Conservation (phyloP, 2,797 vertebrate genomes). For the Hydrophis major region DNA sequence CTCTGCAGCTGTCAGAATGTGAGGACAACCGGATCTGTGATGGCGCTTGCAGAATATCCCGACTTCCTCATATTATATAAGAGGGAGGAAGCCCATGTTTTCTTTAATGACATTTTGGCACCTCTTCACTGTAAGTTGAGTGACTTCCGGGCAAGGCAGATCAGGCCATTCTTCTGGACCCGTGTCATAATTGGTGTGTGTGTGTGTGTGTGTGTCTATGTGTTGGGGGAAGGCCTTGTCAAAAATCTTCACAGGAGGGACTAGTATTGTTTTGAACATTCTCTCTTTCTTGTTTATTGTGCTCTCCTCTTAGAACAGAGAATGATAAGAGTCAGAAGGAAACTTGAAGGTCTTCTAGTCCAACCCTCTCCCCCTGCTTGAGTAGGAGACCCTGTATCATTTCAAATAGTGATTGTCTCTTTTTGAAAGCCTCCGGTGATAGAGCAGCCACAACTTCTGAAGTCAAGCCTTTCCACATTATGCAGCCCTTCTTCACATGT, state of each 20-base stretch:
- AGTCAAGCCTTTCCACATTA: neutral
- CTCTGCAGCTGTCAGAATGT: neutral
- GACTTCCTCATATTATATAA: neutral
- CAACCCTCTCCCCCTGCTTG: too few relatives aligned
- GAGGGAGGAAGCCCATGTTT: neutral
- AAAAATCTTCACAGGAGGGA: neutral
- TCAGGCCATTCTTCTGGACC: neutral
- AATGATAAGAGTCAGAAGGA: too few relatives aligned
- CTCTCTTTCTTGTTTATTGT: neutral
- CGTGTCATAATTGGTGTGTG: neutral
- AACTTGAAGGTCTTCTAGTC: too few relatives aligned
- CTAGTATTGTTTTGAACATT: neutral
- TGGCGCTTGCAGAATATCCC: too few relatives aligned
- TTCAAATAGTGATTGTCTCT: too few relatives aligned
- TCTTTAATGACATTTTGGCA: slow-evolving; percentile 2
- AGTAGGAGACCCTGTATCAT: too few relatives aligned
- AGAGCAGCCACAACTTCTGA: too few relatives aligned
- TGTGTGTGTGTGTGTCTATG: too few relatives aligned
- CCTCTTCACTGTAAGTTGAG: neutral
- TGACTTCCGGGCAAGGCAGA: neutral
- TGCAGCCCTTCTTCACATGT: too few relatives aligned
- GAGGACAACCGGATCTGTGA: too few relatives aligned
- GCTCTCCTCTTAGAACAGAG: too few relatives aligned
- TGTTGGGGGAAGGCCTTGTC: neutral
- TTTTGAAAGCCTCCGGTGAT: too few relatives aligned